Evolutionary conservation across 2,797 vertebrate species (phyloP).

Genomic region (Geotria australis): DNA sequence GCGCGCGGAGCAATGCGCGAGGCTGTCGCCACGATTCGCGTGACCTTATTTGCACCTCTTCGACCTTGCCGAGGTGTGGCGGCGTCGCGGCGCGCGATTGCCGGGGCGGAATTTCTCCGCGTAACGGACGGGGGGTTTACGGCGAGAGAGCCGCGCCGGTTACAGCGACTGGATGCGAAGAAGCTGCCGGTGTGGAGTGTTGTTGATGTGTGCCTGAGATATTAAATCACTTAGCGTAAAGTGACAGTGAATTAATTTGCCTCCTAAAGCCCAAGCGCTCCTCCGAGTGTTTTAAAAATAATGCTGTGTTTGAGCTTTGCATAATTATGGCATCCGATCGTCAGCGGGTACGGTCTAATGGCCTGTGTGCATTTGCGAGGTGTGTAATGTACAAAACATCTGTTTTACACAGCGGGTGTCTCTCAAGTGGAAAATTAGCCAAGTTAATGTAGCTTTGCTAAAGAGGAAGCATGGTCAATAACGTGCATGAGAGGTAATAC

Average conservation of each 20-base stretch:
- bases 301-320: neutral
- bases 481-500: neutral
- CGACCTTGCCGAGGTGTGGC: no score
- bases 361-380: neutral
- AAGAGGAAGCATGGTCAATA: neutral
- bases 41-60: no score
- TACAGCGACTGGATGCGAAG: no score
- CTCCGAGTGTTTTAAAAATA: neutral
- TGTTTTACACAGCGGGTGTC: neutral
- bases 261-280: neutral
- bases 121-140: no score
- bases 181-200: no score
- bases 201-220: no score
- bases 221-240: no score
- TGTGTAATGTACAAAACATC: neutral
- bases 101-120: no score
- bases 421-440: neutral
- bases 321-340: neutral
- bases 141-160: no score
- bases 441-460: neutral
- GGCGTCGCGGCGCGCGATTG: no score
- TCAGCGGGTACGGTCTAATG: neutral
- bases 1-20: no score
- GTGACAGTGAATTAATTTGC: neutral
- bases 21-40: no score